Percentiles rank a stretch among this genome's conserved stretches.
phyloP scores from a whole-genome alignment of 2,113 vertebrate genomes.

The Nannobrachium achirus region DNA sequence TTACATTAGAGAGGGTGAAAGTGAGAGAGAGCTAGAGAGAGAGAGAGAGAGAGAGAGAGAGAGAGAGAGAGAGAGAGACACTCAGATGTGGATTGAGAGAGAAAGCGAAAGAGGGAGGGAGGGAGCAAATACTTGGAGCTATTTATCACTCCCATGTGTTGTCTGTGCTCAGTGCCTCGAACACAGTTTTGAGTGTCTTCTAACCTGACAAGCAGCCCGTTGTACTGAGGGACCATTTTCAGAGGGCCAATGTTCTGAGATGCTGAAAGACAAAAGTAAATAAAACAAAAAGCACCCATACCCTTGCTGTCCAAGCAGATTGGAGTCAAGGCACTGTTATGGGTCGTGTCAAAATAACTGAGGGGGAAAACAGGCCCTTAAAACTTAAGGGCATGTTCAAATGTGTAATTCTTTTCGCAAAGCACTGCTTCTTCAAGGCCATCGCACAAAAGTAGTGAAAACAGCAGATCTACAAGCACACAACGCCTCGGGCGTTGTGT shows the following conservation, averaged over 20 bases:
- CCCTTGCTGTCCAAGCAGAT: background rate
- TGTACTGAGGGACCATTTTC: background rate
- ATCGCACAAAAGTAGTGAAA: too few species aligned
- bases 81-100: too few species aligned
- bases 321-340: background rate
- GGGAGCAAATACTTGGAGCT: background rate
- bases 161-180: background rate
- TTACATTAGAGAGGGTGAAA: background rate
- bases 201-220: background rate
- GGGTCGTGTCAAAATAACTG: background rate
- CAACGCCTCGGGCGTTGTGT: too few species aligned
- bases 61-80: background rate
- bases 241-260: background rate
- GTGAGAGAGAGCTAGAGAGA: background rate
- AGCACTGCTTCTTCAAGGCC: too few species aligned
- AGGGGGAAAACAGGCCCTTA: too few species aligned
- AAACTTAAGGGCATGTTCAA: too few species aligned
- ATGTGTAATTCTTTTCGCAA: too few species aligned
- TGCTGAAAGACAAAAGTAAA: background rate
- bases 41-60: constrained; percentile 9
- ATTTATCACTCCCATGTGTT: background rate
- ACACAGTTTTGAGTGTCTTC: constrained; percentile 8
- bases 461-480: too few species aligned
- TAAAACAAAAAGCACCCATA: background rate
- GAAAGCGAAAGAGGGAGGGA: background rate